Percentiles rank a stretch among this genome's conserved stretches.
Evolutionary conservation across 2,888 invertebrate species (phyloP).

Genomic region (Aproaerema taeniolella): DNA sequence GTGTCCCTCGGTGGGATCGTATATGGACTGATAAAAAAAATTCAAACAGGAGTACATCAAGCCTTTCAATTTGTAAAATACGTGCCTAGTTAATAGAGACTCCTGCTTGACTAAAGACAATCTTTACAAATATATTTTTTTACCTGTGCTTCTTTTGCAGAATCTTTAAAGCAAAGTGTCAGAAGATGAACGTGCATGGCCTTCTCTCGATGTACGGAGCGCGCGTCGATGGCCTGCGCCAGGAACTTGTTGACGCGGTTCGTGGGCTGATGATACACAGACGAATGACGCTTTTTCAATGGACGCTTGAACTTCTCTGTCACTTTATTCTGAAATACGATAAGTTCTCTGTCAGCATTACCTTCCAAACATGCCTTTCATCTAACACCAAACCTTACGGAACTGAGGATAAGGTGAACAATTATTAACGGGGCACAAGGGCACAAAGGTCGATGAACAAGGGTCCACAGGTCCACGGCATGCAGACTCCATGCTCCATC

Average conservation of each 20-base stretch:
- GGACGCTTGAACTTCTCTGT: conserved; percentile 92
- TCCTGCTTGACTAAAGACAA: too few relatives aligned
- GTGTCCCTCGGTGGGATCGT: too few relatives aligned
- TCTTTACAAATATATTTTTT: too few relatives aligned
- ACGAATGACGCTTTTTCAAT: conserved; percentile 91
- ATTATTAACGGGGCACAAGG: neutral
- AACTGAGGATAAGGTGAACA: neutral
- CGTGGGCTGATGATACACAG: conserved; percentile 91
- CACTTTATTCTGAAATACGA: conserved; percentile 83
- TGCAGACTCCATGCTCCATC: conserved; percentile 68
- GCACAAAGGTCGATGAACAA: conserved; percentile 9
- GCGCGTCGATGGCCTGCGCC: conserved; percentile 92
- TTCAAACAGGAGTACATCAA: too few relatives aligned
- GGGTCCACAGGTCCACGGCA: conserved; percentile 44
- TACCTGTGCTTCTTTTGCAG: conserved; percentile 89
- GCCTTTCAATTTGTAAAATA: too few relatives aligned
- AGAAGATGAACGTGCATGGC: conserved; percentile 91
- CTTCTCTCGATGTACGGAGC: conserved; percentile 93
- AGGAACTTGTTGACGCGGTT: conserved; percentile 95
- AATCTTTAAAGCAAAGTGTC: conserved; percentile 91
- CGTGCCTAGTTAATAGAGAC: too few relatives aligned
- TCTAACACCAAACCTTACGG: conserved; percentile 10
- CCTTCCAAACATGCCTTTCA: neutral
- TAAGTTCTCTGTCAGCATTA: conserved; percentile 27
- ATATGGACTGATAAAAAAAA: too few relatives aligned